Base-by-base conservation (phyloP, 1,140 invertebrate genomes). In the Nasonia vitripennis region DNA sequence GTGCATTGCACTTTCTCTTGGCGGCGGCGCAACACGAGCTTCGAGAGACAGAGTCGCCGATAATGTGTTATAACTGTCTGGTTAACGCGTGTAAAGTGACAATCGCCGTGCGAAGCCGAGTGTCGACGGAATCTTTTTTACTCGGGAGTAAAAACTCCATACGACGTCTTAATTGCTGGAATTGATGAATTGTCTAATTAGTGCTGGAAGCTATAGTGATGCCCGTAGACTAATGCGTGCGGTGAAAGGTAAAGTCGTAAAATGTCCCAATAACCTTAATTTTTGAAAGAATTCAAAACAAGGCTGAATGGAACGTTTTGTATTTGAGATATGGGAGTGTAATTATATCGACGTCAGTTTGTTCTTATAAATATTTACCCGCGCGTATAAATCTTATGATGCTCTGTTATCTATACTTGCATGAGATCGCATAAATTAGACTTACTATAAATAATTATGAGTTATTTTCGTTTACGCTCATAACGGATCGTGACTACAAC, bases 171-270 rank as follows among this genome's bases (percentile, higher is more conserved):
- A 62, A 62, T 62, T 62, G 7, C 55, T n/a, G 55, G 55, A 62
- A 20, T 62, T 62, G 17, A 62, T 62, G 55, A 1, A 62, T 62
- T 62, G 17, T 62, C 55, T 62, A 62, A 62, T 62, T 62, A 55
- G 12, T 10, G 5, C 34, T 37, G 0, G 51, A 2, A 62, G 55
- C 55, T 45, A 45, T 4, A 7, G 17, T 20, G n/a, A 62, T 62
- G 55, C 7, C 17, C 6, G n/a, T 62, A 62, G 55, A 7, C 55
- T 62, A 62, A 62, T 31, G 45, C 20, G 45, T 45, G 12, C 17
- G 48, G 45, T 73, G 67, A 81, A 81, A 81, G 68, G 67, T 23
- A 48, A 73, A 81, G n/a, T 81, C 68, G 68, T 73, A 48, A 81
- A 71, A 68, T 81, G 68, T 48, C 37, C 27, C 45, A 81, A 45